Base-by-base conservation (phyloP, 2,888 invertebrate species). In the Paralinhomoeus sp. region DNA sequence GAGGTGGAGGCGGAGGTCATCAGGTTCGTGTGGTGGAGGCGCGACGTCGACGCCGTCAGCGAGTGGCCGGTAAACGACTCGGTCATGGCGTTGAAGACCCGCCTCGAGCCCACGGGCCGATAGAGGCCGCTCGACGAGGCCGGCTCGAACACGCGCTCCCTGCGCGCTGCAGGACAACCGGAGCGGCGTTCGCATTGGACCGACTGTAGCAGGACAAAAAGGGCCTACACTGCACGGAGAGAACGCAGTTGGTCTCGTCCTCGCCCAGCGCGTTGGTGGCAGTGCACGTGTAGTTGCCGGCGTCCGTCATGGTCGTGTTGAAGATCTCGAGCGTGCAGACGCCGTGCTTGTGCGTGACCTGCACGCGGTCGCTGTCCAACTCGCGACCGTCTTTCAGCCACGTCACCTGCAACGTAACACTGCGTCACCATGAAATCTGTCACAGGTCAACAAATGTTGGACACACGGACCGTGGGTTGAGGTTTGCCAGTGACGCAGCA, bases 401-500 rank as follows among this genome's bases (percentile, higher is more conserved):
- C 53, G 65, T 67, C 15, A 72, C 66, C 71, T 72, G 53, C 13
- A 54, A 24, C 45, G 44, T 7, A 39, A 39, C 12, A 22, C 40
- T 21, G 37, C 9, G 52, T 51, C 20, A 53, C n/a, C n/a, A n/a
- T n/a, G n/a, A n/a, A n/a, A n/a, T n/a, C n/a, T n/a, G n/a, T n/a
- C n/a, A n/a, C 27, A 27, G 12, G 12, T 27, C 7, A 27, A 27
- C 27, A 27, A 27, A 27, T 27, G 27, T 12, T 27, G 5, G 7
- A 27, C 27, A 27, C 5, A 27, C 27, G 27, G 13, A 91, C 89
- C 31, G 80, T 80, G 20, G 97, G 91, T 57, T 78, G 74, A 47
- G 97, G 97, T 62, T 81, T 82, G 50, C 91, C 91, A 57, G 80
- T 80, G 48, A 97, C 74, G 61, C 93, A 89, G 67, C 91, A 91